Evolutionary conservation across 2,797 vertebrate species (phyloP), one percentile per base, ranked within the genome.

Genomic region (Sarcoramphus papa): DNA sequence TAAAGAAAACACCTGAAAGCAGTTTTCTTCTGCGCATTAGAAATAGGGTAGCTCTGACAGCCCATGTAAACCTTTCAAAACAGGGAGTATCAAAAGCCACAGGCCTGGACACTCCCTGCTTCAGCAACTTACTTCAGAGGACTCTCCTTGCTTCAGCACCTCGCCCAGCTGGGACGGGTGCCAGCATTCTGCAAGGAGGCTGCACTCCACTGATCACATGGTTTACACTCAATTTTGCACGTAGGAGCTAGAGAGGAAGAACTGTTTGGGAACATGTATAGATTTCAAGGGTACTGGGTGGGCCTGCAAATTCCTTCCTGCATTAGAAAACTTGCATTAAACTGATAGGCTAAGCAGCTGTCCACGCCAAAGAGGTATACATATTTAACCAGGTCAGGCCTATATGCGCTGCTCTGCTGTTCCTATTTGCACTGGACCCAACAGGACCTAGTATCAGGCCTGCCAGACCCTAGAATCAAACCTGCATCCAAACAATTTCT

Each of bases 231-330:
- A 45, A 68, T 85, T 97, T 95, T 96, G 94, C 98, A 98, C 97
- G 98, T 96, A 98, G 97, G 88, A 97, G 92, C 96, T 92, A 88
- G 85, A 92, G 93, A 64, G 74, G 70, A 86, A 97, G 93, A 95
- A 78, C 95, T 79, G 51, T 78, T 96, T 94, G 97, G 96, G 97
- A 96, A 97, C 64, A 85, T 56, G 84, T 96, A 92, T 95, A 96
- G 93, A 97, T 97, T 98, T 98, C 97, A 98, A 96, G 95, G 95
- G 97, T 95, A 97, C 47, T 56, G 97, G 96, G 94, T 95, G 95
- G 97, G 95, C 95, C 73, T 40, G 92, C 95, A 96, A 95, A 96
- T 97, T 96, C 93, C 81, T 95, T 96, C 95, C 96, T 95, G 92
- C 92, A 94, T 95, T 95, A 94, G 90, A 97, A 97, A 97, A 96